These are phyloP conservation scores for Emys orbicularis DNA, from an alignment of 2,797 vertebrate genomes.

Conservation along the genomic window DNA sequence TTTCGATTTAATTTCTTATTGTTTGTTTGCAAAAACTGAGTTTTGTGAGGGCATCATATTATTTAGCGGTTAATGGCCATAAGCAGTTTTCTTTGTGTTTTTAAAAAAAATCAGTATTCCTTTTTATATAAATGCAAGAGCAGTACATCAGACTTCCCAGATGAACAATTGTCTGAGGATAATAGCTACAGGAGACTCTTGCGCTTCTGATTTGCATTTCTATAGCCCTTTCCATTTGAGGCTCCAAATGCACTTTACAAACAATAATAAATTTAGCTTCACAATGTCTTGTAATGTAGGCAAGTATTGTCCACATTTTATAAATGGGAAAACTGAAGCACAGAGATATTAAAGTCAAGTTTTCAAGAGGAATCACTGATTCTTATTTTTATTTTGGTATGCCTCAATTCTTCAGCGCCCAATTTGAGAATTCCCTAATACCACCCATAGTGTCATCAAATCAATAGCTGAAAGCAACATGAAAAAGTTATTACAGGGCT, in stretches of 20 bases:
- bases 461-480: background rate
- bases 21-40: background rate
- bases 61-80: background rate
- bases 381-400: conserved; percentile 33
- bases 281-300: conserved; percentile 58
- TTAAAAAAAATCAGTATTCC: conserved; percentile 27
- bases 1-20: conserved; percentile 32
- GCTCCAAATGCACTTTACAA: conserved; percentile 67
- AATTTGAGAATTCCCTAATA: background rate
- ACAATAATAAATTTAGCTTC: conserved; percentile 68
- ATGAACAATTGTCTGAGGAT: conserved; percentile 55
- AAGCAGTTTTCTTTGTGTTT: background rate
- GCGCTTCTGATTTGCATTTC: conserved; percentile 64
- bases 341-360: conserved; percentile 37
- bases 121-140: conserved; percentile 58
- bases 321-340: conserved; percentile 53
- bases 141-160: background rate
- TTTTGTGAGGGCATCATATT: background rate
- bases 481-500: conserved; percentile 30
- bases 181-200: conserved; percentile 43
- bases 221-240: conserved; percentile 48
- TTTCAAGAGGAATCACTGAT: background rate
- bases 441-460: background rate
- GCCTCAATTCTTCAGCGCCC: conserved; percentile 14
- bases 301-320: conserved; percentile 45